Evolutionary conservation across 2,888 invertebrate genomes (phyloP), one percentile per base, ranked within the genome.

Genomic region (Hypolimnas misippus): DNA sequence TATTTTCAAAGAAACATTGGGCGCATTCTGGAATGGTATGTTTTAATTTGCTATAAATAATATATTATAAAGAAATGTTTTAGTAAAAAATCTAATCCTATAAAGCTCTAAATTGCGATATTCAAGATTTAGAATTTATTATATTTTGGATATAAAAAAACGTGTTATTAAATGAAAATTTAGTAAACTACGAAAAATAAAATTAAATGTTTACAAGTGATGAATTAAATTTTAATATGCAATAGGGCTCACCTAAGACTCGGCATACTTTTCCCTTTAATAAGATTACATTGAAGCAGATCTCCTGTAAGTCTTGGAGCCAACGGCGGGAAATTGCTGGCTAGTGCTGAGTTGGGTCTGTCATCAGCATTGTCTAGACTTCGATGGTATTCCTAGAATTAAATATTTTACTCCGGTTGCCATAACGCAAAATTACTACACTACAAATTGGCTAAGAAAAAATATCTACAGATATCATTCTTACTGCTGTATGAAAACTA

Each of bases 201-300:
- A 46, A 49, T 59, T 8, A 65, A 50, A 46, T 57, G 51, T 60
- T 53, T 68, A 65, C 10, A 42, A 62, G 54, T 6, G 5, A 49
- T 57, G 14, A 35, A 35, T n/a, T 14, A 42, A n/a, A 44, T 21
- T 7, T n/a, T 25, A 25, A 25, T 12, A 49, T 2, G 52, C 57
- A 12, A 46, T 46, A 46, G 19, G 19, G 19, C 92, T 90, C 91
- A 98, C 98, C 97, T 97, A 66, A 98, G 92, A 79, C 98, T 98
- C 2, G 98, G 98, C 98, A 98, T 98, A 93, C 98, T 98, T 90
- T 98, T 98, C 66, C 98, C 98, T 93, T 98, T 97, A 66, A 97
- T 96, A 55, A 98, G 93, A 85, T 96, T 97, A 73, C 89, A 89
- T 44, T 87, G 88, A 68, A 93, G 91, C 54, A 91, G 79, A 72